Conservation (phyloP, 2,797 vertebrate genomes). For the Xyrichtys novacula region DNA sequence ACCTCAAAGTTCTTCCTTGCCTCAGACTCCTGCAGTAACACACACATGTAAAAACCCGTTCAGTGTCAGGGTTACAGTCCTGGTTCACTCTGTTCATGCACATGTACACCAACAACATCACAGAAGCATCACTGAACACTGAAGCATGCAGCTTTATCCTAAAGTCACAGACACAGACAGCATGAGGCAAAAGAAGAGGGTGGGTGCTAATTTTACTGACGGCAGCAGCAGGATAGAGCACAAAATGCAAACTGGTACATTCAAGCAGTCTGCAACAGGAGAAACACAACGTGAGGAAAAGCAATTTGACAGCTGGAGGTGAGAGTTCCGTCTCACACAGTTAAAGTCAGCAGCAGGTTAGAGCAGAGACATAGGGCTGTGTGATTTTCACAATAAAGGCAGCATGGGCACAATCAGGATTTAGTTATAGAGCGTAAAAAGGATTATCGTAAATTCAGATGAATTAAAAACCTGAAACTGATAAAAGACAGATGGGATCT, state of each 20-base stretch:
- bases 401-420: no score
- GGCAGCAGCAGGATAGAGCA: background rate
- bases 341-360: conserved; percentile 11
- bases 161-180: conserved; percentile 13
- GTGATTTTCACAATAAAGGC: no score
- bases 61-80: background rate
- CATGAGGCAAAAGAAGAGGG: conserved; percentile 22
- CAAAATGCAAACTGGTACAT: background rate
- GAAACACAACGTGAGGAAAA: conserved; percentile 9
- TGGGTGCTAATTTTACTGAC: conserved; percentile 33
- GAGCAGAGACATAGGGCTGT: conserved; percentile 7
- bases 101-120: background rate
- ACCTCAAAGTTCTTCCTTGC: conserved; percentile 53
- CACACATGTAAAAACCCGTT: conserved; percentile 26
- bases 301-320: background rate
- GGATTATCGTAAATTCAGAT: background rate
- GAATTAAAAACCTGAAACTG: background rate
- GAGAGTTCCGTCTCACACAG: background rate
- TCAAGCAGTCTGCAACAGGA: background rate
- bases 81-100: no score
- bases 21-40: conserved; percentile 67
- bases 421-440: no score
- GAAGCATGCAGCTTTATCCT: conserved; percentile 12
- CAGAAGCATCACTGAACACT: conserved; percentile 4
- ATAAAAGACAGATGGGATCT: background rate